phyloP scores from a whole-genome alignment of 2,113 vertebrate genomes.

The Talpa occidentalis region DNA sequence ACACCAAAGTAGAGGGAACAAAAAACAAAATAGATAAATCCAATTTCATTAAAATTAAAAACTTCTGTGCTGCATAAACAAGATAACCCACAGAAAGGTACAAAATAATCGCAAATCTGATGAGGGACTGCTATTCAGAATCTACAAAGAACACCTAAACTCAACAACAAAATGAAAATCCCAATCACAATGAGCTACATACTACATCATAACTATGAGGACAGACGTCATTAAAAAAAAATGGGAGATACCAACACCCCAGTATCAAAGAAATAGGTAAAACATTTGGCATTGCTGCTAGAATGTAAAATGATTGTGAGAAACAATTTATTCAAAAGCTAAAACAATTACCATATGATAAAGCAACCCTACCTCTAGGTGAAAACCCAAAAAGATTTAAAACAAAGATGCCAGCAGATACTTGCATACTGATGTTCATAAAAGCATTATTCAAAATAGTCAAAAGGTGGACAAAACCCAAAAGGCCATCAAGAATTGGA shows the following conservation, averaged over 20 bases:
- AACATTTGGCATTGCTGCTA: fast-evolving
- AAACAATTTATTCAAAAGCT: neutral
- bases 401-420: neutral
- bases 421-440: neutral
- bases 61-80: neutral
- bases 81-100: neutral
- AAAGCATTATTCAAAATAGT: neutral
- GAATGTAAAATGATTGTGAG: neutral
- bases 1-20: neutral
- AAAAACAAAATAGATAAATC: neutral
- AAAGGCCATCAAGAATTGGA: neutral
- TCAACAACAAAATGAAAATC: neutral
- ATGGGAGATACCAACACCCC: neutral
- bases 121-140: neutral
- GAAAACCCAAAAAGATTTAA: fast-evolving
- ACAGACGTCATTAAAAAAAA: neutral
- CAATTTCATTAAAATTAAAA: neutral
- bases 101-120: neutral
- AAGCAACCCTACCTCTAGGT: neutral
- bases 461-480: neutral
- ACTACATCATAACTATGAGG: neutral
- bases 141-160: neutral
- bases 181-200: neutral
- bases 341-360: no score
- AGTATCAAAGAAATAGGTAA: neutral